Conservation (phyloP, 1,140 invertebrate genomes). For the Lucilia cuprina region DNA sequence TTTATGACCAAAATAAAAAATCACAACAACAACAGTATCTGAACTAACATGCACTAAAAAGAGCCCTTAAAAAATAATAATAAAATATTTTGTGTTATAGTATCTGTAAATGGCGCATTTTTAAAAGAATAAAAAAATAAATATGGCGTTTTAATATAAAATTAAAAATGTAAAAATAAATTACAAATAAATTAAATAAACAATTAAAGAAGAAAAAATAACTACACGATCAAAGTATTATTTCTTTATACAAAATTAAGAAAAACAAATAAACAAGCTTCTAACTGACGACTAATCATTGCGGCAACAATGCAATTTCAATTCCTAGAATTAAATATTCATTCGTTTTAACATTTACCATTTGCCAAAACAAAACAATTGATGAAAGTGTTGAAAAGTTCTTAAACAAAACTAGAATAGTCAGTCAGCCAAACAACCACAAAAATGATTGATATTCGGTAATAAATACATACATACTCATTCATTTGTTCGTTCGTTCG, state of each 20-base stretch:
- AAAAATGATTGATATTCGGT: not conserved
- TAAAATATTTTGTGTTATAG: not conserved
- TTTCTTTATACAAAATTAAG: not conserved
- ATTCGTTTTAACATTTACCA: not conserved
- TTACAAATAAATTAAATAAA: not conserved
- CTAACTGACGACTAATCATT: not conserved
- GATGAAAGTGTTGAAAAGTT: not conserved
- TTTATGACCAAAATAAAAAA: conserved; percentile 3
- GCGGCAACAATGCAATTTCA: not conserved
- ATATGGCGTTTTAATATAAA: not conserved
- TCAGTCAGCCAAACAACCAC: not conserved
- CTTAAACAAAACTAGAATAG: not conserved
- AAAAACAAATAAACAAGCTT: not conserved
- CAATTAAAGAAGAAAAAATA: not conserved
- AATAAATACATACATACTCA: too few relatives aligned
- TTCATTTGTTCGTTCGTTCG: too few relatives aligned
- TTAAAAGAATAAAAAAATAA: not conserved
- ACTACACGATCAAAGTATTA: not conserved
- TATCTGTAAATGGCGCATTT: not conserved
- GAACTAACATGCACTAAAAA: too few relatives aligned
- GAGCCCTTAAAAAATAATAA: not conserved
- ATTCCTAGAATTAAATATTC: not conserved
- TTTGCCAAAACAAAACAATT: not conserved
- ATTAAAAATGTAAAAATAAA: not conserved
- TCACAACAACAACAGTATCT: too few relatives aligned